phyloP scores from a whole-genome alignment of 1,140 invertebrate genomes.

The Psilanteris sp. region DNA sequence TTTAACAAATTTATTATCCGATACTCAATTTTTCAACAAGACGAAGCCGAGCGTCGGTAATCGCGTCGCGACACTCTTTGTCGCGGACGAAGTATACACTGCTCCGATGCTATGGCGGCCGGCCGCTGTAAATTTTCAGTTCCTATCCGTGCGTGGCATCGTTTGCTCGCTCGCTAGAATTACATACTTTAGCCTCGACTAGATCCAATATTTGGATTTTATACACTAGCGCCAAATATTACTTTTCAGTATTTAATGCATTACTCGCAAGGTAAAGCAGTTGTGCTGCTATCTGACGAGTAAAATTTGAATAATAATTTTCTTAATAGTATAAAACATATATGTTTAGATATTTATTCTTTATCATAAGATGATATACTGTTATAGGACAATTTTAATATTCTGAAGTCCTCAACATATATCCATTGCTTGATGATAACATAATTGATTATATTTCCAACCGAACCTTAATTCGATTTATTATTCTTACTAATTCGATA shows the following conservation, averaged over 20 bases:
- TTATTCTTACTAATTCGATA: no score
- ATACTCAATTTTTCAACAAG: conserved; percentile 16
- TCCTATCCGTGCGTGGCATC: conserved; percentile 66
- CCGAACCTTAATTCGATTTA: no score
- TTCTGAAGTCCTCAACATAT: not conserved
- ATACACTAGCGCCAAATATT: conserved; percentile 63
- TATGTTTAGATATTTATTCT: conserved; percentile 1
- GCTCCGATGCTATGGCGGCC: conserved; percentile 75
- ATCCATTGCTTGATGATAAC: conserved; percentile 14
- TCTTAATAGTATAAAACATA: not conserved
- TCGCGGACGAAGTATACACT: conserved; percentile 69
- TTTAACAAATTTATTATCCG: conserved; percentile 2
- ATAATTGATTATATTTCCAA: conserved; percentile 6
- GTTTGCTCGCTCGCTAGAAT: conserved; percentile 39
- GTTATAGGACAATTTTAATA: not conserved
- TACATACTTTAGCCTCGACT: conserved; percentile 63
- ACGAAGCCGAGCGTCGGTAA: conserved; percentile 79
- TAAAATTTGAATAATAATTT: not conserved
- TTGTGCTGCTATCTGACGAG: conserved; percentile 4
- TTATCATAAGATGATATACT: conserved; percentile 12
- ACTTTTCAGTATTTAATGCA: not conserved
- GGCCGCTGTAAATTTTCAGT: conserved; percentile 61
- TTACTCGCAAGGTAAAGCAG: no score
- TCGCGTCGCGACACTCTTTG: conserved; percentile 65
- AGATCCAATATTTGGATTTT: conserved; percentile 59